Base-by-base conservation (phyloP, 2,113 vertebrate species). In the Pygoscelis adeliae region DNA sequence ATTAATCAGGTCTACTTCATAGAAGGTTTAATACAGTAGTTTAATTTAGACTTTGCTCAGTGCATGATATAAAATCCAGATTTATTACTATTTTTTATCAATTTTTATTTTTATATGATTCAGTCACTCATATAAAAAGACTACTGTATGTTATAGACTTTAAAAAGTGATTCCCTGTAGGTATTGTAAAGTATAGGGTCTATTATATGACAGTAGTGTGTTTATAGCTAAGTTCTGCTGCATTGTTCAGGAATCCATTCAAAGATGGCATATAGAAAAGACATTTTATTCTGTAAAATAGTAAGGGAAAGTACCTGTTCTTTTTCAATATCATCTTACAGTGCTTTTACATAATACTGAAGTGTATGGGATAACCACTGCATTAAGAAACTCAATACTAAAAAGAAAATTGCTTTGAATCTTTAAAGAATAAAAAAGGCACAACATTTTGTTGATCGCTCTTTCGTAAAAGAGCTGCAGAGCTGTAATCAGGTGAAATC, bases 1-100 rank as follows among this genome's bases (percentile, higher is more conserved):
- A 98, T 98, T 98, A 98, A 98, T 98, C 98, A 97, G 89, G 84
- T 96, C 98, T 98, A 95, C 93, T 92, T 94, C 96, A 95, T 36
- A 93, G 96, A 91, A 97, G 90, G 92, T 97, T 98, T 98, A 98
- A 96, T 97, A 94, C 97, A 97, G 97, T 97, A 97, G 96, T 97
- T 98, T 98, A 97, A 98, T 98, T 98, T 97, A 97, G 97, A 93
- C 96, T 97, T 98, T 97, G 91, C 89, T 94, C 93, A 36, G 77
- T 94, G 85, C 67, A 83, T 77, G 90, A 97, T 93, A 97, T 98
- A 98, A 98, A 98, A 98, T 89, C 93, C 93, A 97, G 96, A 97
- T 97, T 97, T 98, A 97, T 97, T 97, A 87, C 89, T 97, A 97
- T 97, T 98, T 98, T 98, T 97, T 95, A 98, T 97, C 97, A 96